Evolutionary conservation across 53 echinoderm and acorn worm genomes (phyloP), one percentile per base, ranked within the genome.

Genomic region (Paracentrotus lividus): DNA sequence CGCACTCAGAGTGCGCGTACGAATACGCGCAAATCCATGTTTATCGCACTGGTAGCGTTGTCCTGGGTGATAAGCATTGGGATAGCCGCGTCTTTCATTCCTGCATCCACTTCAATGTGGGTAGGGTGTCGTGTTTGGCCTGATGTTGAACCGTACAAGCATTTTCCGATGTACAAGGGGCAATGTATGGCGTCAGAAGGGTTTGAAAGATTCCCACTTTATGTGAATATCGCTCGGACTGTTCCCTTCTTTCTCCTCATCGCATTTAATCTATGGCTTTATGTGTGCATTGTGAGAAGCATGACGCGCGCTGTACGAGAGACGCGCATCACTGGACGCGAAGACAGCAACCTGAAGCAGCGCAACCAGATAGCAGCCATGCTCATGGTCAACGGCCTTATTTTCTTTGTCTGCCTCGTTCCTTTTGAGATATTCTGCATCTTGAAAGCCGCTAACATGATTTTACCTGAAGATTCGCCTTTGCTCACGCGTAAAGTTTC

Each of bases 231-330:
- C 5, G 42, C 92, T 0, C 95, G 95, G 52, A 96, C 94, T 10
- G 75, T 95, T 16, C 98, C 98, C 2, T 98, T 96, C 32, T 98
- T 98, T 72, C 18, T 93, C 24, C 93, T 97, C 9, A 68, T 98
- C 10, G 6, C 85, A 36, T 68, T 94, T 20, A 96, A 96, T 57
- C 45, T 90, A 1, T 69, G 86, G 6, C 54, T 98, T 20, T 96
- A 95, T 86, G 54, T 89, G 10, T 93, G 77, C 15, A 98, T 98
- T 31, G 90, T 98, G 1, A 54, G 47, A 5, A 93, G 98, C 16
- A 66, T 96, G 51, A 93, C 95, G 40, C 93, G 92, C 45, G 95
- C 96, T 29, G 93, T 97, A 20, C 92, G 88, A 18, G 92, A 94
- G 59, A 93, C 96, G 32, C 96, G 95, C 58, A 93, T 93, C 0